A percentile compares a stretch with the other conserved stretches of the same genome.
Evolutionary conservation across 2,888 invertebrate genomes (phyloP).

Genomic region (Watsonalla cultraria): DNA sequence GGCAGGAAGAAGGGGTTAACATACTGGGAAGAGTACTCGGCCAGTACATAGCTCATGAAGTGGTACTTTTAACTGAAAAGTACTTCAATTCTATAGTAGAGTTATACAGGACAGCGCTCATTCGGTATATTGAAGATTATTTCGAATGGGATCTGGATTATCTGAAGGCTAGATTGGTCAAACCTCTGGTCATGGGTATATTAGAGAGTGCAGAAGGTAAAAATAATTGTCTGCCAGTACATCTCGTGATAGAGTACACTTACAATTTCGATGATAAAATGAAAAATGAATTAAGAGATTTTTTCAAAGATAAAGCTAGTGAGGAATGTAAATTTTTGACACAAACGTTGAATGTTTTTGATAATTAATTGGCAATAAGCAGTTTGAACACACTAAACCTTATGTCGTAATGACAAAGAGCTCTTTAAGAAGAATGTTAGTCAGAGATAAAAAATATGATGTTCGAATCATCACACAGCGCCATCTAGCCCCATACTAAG

Average conservation of each 20-base stretch:
- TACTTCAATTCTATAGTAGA: slow-evolving; percentile 42
- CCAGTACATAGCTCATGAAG: slow-evolving; percentile 36
- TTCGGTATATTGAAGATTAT: slow-evolving; percentile 21
- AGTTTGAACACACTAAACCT: neutral
- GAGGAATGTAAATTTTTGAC: neutral
- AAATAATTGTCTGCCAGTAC: neutral
- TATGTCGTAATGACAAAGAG: neutral
- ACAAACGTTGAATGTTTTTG: neutral
- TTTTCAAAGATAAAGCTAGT: neutral
- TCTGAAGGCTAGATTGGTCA: neutral
- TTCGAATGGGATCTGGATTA: slow-evolving; percentile 3
- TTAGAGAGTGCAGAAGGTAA: neutral
- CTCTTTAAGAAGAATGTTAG: too few species aligned
- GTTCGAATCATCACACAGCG: too few species aligned
- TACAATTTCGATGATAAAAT: neutral
- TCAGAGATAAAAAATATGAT: too few species aligned
- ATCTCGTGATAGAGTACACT: neutral
- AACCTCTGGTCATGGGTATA: neutral
- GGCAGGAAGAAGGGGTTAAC: slow-evolving; percentile 27
- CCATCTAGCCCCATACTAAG: too few species aligned
- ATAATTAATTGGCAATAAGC: neutral
- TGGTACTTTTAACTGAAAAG: slow-evolving; percentile 25
- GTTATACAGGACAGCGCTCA: slow-evolving; percentile 28
- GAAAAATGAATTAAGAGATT: neutral
- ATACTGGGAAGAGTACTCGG: slow-evolving; percentile 42